phyloP scores from a whole-genome alignment of 2,888 invertebrate species.

The Dicyrtoma fusca region DNA sequence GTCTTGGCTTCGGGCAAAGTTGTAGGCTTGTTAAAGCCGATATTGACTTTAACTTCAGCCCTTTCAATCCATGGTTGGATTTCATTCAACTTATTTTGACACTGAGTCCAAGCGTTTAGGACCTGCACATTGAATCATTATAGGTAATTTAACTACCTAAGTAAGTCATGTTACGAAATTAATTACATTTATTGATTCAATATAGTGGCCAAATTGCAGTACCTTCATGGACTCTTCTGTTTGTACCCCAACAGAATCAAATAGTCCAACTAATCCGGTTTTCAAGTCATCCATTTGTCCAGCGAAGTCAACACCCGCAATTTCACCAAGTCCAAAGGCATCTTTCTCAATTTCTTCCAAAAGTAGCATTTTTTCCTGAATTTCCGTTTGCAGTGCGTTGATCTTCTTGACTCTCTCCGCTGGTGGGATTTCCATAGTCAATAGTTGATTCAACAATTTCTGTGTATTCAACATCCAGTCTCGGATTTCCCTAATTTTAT shows the following conservation, averaged over 20 bases:
- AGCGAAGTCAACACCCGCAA: constrained; percentile 31
- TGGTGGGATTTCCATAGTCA: constrained; percentile 77
- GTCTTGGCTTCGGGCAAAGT: constrained; percentile 73
- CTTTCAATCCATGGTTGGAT: constrained; percentile 87
- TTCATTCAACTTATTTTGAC: constrained; percentile 65
- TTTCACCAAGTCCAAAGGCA: constrained; percentile 69
- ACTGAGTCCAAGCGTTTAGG: constrained; percentile 52
- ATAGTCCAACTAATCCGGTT: constrained; percentile 74
- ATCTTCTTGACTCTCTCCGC: constrained; percentile 80
- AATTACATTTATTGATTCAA: background rate
- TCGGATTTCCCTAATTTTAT: constrained; percentile 74
- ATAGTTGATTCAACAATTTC: constrained; percentile 71
- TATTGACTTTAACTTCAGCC: constrained; percentile 78
- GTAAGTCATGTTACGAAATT: too few species aligned
- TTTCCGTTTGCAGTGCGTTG: constrained; percentile 73
- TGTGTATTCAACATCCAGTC: constrained; percentile 83
- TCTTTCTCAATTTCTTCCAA: constrained; percentile 76
- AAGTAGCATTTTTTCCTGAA: constrained; percentile 74
- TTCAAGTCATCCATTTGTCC: constrained; percentile 73
- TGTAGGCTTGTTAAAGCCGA: constrained; percentile 73
- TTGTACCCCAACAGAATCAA: constrained; percentile 75
- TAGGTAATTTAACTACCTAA: too few species aligned
- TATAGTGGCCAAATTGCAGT: constrained; percentile 63
- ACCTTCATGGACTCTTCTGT: constrained; percentile 63
- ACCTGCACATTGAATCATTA: constrained; percentile 35